Conservation (phyloP, 2,113 vertebrate species). For the Phainopepla nitens region DNA sequence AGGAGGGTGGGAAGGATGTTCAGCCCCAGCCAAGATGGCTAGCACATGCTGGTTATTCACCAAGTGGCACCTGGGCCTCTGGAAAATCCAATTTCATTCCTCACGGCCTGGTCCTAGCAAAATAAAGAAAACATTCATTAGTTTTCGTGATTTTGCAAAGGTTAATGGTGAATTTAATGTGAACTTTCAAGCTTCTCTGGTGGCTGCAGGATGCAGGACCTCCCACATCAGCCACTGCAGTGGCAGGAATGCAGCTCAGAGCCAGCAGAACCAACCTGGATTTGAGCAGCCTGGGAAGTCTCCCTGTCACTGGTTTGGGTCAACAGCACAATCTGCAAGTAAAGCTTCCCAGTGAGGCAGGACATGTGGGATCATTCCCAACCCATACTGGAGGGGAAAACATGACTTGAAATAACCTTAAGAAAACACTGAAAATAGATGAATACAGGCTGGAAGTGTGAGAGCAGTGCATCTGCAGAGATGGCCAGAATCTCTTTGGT, state of each 20-base stretch:
- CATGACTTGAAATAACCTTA: fast-evolving
- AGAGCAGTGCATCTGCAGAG: fast-evolving
- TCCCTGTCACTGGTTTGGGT: not conserved
- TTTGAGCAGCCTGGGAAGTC: not conserved
- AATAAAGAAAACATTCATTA: not conserved
- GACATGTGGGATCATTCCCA: not conserved
- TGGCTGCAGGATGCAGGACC: not conserved
- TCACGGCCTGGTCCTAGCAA: not conserved
- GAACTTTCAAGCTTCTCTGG: not conserved
- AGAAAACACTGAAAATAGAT: fast-evolving
- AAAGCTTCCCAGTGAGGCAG: not conserved
- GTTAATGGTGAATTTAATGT: not conserved
- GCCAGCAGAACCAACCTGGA: not conserved
- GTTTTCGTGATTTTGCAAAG: not conserved
- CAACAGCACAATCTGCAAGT: not conserved
- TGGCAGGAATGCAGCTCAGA: not conserved
- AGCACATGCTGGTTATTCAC: not conserved
- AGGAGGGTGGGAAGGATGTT: not conserved
- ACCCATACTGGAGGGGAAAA: not conserved
- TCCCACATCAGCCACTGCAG: not conserved
- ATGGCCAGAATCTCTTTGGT: fast-evolving
- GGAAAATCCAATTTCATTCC: not conserved
- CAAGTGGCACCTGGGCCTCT: not conserved
- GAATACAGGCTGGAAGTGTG: fast-evolving
- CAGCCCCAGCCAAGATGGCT: not conserved